These are phyloP conservation scores for Lepidostoma basale DNA, from an alignment of 1,140 invertebrate species.

Conservation along the genomic window DNA sequence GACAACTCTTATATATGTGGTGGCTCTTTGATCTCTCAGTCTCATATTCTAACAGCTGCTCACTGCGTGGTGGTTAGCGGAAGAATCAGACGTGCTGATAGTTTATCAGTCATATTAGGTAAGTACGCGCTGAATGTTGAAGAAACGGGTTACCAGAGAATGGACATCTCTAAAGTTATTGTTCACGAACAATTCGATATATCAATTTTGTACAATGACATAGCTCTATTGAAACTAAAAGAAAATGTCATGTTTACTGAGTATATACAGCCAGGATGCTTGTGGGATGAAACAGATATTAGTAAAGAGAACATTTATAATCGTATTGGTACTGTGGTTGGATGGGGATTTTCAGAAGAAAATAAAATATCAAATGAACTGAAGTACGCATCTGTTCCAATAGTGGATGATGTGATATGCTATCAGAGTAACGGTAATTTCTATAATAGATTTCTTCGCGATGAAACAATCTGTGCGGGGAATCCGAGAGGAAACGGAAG, in stretches of 20 bases:
- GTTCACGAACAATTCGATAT: conserved; percentile 24
- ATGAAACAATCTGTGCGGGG: conserved; percentile 38
- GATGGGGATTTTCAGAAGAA: conserved; percentile 35
- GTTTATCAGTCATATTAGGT: conserved; percentile 23
- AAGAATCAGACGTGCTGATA: not conserved
- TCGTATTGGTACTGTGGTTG: conserved; percentile 30
- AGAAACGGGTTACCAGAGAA: conserved; percentile 9
- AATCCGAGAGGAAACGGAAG: conserved; percentile 35
- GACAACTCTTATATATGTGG: conserved; percentile 32
- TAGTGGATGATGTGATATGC: conserved; percentile 30
- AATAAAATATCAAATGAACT: conserved; percentile 8
- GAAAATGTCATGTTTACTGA: conserved; percentile 25
- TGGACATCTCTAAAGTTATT: conserved; percentile 29
- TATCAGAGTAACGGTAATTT: conserved; percentile 30
- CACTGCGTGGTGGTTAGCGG: conserved; percentile 25
- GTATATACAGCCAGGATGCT: conserved; percentile 36
- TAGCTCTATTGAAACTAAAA: conserved; percentile 32
- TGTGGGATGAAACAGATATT: conserved; percentile 32
- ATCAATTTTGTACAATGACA: conserved; percentile 32
- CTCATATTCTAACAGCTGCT: conserved; percentile 34
- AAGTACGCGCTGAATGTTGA: conserved; percentile 9
- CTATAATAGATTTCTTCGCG: conserved; percentile 27
- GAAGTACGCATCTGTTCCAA: conserved; percentile 18
- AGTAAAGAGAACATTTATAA: conserved; percentile 30
- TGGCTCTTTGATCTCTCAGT: conserved; percentile 29